Percentiles rank a stretch among this genome's conserved stretches.
These are phyloP conservation scores for Ichneumoninae sp. DNA, from an alignment of 2,888 invertebrate genomes.

Conservation along the genomic window DNA sequence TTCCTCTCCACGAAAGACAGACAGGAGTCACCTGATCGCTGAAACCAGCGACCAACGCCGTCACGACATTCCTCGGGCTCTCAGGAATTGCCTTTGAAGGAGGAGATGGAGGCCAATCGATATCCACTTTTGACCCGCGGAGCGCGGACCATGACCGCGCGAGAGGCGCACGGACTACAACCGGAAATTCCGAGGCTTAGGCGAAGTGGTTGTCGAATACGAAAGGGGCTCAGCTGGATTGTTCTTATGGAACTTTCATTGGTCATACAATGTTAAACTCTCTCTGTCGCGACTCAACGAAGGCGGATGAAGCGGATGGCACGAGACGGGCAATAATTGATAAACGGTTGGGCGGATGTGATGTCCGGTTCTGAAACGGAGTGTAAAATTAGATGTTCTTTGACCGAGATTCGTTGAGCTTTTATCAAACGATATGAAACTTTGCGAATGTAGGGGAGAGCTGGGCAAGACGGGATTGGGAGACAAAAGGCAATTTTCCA, in stretches of 20 bases:
- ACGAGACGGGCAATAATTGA: background rate
- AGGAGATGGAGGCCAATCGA: slow-evolving; percentile 54
- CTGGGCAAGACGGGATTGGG: too few species aligned
- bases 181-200: slow-evolving; percentile 4
- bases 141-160: background rate
- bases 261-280: background rate
- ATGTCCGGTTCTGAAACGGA: background rate
- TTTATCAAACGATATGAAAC: background rate
- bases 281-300: background rate
- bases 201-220: background rate
- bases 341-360: background rate
- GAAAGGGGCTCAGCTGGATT: background rate
- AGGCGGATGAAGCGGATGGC: background rate
- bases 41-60: slow-evolving; percentile 7
- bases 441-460: background rate
- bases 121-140: slow-evolving; percentile 24
- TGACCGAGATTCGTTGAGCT: background rate
- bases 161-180: background rate
- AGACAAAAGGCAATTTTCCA: too few species aligned
- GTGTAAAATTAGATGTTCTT: background rate
- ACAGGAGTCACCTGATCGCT: slow-evolving; percentile 49
- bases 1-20: slow-evolving; percentile 33
- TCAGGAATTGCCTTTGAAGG: slow-evolving; percentile 31
- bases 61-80: slow-evolving; percentile 46
- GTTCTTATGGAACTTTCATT: slow-evolving; percentile 1